Evolutionary conservation across 2,888 invertebrate species (phyloP).

Genomic region (Bombylius discolor): DNA sequence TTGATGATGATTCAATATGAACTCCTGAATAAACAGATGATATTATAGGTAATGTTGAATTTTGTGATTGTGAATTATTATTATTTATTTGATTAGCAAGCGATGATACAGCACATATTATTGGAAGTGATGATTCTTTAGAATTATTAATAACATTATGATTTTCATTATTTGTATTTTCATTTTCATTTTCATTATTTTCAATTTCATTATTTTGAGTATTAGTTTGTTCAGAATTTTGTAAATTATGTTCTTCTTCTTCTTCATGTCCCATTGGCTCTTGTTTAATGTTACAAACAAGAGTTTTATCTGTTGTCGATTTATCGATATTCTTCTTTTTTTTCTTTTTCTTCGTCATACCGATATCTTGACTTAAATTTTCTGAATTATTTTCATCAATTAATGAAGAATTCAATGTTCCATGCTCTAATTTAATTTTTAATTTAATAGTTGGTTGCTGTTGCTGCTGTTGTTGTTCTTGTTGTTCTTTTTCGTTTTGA

Average conservation of each 20-base stretch:
- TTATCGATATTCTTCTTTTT: constrained; percentile 13
- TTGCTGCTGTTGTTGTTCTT: constrained; percentile 3
- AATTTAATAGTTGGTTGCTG: constrained; percentile 24
- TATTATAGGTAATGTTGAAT: neutral
- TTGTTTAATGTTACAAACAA: neutral
- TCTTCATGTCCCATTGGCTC: neutral
- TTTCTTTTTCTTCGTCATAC: constrained; percentile 26
- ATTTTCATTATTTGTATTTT: too few species aligned
- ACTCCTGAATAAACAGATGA: neutral
- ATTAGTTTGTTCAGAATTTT: neutral
- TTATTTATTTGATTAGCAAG: neutral
- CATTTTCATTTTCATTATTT: too few species aligned
- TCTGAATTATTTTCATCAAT: constrained; percentile 25
- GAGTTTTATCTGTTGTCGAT: too few species aligned
- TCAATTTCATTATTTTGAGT: too few species aligned
- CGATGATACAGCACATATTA: neutral
- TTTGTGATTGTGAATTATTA: neutral
- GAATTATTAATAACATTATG: too few species aligned
- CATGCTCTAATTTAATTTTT: constrained; percentile 35
- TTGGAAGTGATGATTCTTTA: neutral
- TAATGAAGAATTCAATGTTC: constrained; percentile 31
- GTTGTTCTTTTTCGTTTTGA: neutral
- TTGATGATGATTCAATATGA: too few species aligned
- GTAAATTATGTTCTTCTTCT: neutral
- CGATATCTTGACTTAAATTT: constrained; percentile 13